phyloP scores from a whole-genome alignment of 2,888 invertebrate genomes.

The Cryptops parisi region DNA sequence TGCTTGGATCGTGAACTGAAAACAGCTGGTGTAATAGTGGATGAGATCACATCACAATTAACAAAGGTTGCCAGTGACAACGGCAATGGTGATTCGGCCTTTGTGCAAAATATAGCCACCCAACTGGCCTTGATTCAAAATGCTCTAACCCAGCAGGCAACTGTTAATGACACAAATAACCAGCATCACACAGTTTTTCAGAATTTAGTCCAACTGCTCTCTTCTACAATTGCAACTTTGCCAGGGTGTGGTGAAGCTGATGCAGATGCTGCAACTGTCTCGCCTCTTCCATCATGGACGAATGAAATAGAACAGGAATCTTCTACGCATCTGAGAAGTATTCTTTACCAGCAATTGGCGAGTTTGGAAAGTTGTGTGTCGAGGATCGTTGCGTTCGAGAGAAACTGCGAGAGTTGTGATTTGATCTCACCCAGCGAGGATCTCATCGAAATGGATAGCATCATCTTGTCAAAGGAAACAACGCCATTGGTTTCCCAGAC shows the following conservation, averaged over 20 bases:
- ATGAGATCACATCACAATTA: neutral
- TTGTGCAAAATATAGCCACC: neutral
- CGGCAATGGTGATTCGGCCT: neutral
- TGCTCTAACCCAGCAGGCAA: neutral
- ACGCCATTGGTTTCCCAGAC: neutral
- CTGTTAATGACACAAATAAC: constrained; percentile 1
- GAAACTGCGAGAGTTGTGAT: neutral
- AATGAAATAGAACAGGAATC: neutral
- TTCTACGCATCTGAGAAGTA: neutral
- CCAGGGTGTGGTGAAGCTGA: no score
- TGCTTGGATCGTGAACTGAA: no score
- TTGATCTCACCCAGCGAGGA: neutral
- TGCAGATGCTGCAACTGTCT: neutral
- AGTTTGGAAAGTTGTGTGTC: neutral
- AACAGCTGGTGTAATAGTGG: neutral
- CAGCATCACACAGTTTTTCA: neutral
- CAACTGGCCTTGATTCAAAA: neutral
- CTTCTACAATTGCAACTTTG: neutral
- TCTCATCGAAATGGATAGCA: neutral
- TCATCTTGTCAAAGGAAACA: neutral
- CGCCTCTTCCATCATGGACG: neutral
- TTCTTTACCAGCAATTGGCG: neutral
- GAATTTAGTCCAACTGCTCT: neutral
- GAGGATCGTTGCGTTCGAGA: neutral
- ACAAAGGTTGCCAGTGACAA: neutral